A percentile compares a stretch with the other conserved stretches of the same genome.
phyloP scores from a whole-genome alignment of 2,797 vertebrate species.

The Babyrousa celebensis region DNA sequence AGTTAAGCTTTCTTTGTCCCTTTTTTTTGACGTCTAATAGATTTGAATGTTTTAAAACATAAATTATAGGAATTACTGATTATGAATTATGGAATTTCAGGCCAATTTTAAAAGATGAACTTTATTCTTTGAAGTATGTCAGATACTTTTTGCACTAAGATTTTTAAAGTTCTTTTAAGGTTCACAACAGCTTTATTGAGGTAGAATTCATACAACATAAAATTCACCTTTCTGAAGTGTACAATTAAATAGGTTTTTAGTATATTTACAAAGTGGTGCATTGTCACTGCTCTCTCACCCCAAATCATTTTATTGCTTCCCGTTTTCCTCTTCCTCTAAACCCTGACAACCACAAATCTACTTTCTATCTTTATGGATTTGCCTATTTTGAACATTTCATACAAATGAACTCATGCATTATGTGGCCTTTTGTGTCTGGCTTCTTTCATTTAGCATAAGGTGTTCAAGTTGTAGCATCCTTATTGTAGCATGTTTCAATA shows the following conservation, averaged over 20 bases:
- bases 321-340: neutral
- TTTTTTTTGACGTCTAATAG: conserved; percentile 14
- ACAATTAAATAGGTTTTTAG: neutral
- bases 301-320: neutral
- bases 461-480: conserved; percentile 4
- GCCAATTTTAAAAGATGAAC: conserved; percentile 53
- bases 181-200: conserved; percentile 66
- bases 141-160: conserved; percentile 43
- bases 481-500: neutral
- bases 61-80: conserved; percentile 38
- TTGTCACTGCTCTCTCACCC: neutral
- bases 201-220: neutral
- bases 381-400: neutral
- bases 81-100: conserved; percentile 2
- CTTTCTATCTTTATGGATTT: neutral
- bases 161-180: neutral
- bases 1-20: conserved; percentile 86
- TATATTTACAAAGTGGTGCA: conserved; percentile 21
- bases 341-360: neutral
- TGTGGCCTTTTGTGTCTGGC: neutral
- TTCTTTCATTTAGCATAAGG: conserved; percentile 55
- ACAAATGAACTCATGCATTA: neutral
- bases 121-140: conserved; percentile 34
- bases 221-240: conserved; percentile 28
- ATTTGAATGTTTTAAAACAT: conserved; percentile 66